Base-by-base conservation (phyloP, 2,113 vertebrate species). In the Micronycteris hirsuta region DNA sequence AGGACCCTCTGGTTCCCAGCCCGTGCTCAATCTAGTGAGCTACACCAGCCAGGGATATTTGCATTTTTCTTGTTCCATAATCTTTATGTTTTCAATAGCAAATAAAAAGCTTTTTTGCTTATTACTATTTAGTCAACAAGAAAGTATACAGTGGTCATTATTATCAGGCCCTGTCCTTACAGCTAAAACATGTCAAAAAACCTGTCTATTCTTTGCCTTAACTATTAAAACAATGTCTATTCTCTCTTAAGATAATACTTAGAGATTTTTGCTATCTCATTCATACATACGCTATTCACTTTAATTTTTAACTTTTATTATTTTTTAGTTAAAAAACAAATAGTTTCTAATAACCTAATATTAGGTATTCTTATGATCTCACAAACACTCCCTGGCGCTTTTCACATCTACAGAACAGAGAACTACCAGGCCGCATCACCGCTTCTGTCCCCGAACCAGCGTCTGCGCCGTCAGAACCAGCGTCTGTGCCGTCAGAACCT, bases 321-420 rank as follows among this genome's bases (percentile, higher is more conserved):
- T 94, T 58, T 67, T 68, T 58, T 90, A 73, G 28, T 31, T 67
- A 89, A 93, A 89, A 89, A 93, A 58, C 28, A 81, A 80, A n/a
- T 6, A 52, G 8, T 65, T 28, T 38, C 45, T 43, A 84, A 87
- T 67, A 38, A 67, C 13, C n/a, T 61, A 22, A 24, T n/a, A 54
- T 20, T 83, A 81, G 45, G 20, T 7, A 89, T 47, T 67, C 15
- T 38, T 70, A 85, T 49, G 17, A 86, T 80, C 36, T 68, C 90
- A 22, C 28, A 89, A 77, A 70, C 45, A 82, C 17, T 9, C 3
- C 47, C 45, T 54, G 58, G 6, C 56, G 58, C 19, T 26, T 94
- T 93, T 76, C 52, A 19, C 84, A 54, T 38, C 43, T 33, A 65
- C 5, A 90, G 49, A 84, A 73, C 7, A 38, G 49, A 76, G 9